A percentile compares a stretch with the other conserved stretches of the same genome.
Evolutionary conservation across 2,113 vertebrate species (phyloP).

Genomic region (Colistium nudipinnis): DNA sequence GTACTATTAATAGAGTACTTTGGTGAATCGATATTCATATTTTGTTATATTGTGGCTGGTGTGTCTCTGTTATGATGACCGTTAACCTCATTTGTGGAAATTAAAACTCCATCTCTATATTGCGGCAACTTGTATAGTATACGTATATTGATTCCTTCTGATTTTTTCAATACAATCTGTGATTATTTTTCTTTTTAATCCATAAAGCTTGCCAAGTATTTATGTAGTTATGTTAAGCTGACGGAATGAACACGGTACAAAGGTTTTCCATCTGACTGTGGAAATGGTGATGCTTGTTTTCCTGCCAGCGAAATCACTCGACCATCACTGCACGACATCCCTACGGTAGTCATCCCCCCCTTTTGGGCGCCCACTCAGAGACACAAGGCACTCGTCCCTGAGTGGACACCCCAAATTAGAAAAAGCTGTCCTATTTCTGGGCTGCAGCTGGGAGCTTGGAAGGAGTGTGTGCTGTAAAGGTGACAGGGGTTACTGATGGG

Average conservation of each 20-base stretch:
- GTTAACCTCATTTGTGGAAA: too few relatives aligned
- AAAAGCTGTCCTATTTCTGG: constrained; percentile 74
- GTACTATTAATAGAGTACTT: background rate
- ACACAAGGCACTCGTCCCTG: constrained; percentile 56
- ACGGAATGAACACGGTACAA: background rate
- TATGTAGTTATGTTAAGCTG: background rate
- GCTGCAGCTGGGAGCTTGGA: constrained; percentile 75
- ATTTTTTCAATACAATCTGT: too few relatives aligned
- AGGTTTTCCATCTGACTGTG: background rate
- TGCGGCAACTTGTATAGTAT: too few relatives aligned
- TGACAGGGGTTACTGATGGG: constrained; percentile 56
- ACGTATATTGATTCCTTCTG: too few relatives aligned
- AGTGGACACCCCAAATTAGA: constrained; percentile 65
- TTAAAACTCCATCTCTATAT: too few relatives aligned
- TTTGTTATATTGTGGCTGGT: too few relatives aligned
- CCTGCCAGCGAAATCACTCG: constrained; percentile 45
- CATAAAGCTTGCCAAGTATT: background rate
- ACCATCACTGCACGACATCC: constrained; percentile 45
- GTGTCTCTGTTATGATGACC: too few relatives aligned
- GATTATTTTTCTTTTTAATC: background rate
- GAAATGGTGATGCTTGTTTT: constrained; percentile 46
- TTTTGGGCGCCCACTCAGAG: constrained; percentile 7
- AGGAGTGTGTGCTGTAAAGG: constrained; percentile 68
- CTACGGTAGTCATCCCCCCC: constrained; percentile 57
- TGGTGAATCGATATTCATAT: background rate